Evolutionary conservation across 2,113 vertebrate species (phyloP).

Genomic region (Paratilapia polleni): DNA sequence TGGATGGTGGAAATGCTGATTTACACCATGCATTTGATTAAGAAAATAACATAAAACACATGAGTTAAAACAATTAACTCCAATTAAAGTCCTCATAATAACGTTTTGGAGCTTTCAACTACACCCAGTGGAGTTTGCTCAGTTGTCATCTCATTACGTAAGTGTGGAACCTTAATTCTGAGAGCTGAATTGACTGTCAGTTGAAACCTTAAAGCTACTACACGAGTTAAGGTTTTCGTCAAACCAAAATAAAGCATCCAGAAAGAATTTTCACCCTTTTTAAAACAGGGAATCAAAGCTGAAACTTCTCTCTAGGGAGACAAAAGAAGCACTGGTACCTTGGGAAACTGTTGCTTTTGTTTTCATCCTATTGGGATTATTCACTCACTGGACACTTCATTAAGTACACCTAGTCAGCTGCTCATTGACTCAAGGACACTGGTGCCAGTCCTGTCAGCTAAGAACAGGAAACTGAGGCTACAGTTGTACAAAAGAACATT

Average conservation of each 20-base stretch:
- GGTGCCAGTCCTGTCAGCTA: neutral
- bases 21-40: neutral
- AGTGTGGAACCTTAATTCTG: neutral
- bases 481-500: neutral
- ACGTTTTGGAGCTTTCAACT: neutral
- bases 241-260: neutral
- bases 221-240: neutral
- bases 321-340: neutral
- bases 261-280: neutral
- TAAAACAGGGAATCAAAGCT: neutral
- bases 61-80: neutral
- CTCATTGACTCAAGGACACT: too few species aligned
- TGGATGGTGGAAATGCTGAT: neutral
- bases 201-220: neutral
- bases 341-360: neutral
- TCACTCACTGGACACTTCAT: too few species aligned
- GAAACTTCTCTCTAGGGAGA: neutral
- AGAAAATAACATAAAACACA: neutral
- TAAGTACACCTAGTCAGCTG: too few species aligned
- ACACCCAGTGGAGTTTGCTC: neutral
- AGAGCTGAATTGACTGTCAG: neutral
- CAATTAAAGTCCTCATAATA: neutral
- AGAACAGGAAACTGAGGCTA: neutral
- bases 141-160: neutral
- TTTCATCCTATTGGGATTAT: too few species aligned